Conservation (phyloP, 2,888 invertebrate genomes). For the Agelastica alni region DNA sequence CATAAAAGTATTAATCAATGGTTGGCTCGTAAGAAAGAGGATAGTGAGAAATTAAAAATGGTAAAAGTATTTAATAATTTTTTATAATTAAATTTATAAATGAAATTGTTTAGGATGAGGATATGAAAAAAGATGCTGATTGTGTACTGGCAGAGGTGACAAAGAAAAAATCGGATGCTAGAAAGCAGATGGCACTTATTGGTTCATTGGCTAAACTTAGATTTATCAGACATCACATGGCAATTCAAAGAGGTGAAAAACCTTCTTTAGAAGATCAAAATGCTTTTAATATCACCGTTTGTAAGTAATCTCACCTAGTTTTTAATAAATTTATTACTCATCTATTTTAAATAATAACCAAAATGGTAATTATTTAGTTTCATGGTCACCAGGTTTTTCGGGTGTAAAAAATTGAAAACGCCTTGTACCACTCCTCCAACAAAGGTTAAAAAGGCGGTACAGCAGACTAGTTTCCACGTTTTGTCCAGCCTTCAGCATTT, state of each 20-base stretch:
- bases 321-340: background rate
- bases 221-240: conserved; percentile 65
- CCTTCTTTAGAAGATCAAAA: conserved; percentile 60
- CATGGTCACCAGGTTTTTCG: too few relatives aligned
- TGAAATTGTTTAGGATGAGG: conserved; percentile 58
- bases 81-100: background rate
- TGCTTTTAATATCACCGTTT: conserved; percentile 64
- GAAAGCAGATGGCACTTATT: conserved; percentile 66
- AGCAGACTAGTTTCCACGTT: too few relatives aligned
- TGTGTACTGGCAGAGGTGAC: conserved; percentile 70
- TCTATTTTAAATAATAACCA: too few relatives aligned
- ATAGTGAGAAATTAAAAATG: conserved; percentile 65
- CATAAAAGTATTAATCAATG: conserved; percentile 70
- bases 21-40: conserved; percentile 67
- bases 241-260: conserved; percentile 65
- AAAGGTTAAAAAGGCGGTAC: too few relatives aligned
- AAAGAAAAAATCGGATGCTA: conserved; percentile 71
- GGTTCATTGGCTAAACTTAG: conserved; percentile 68
- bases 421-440: too few relatives aligned
- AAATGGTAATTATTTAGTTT: too few relatives aligned
- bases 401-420: too few relatives aligned
- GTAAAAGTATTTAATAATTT: conserved; percentile 50
- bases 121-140: conserved; percentile 71
- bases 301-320: conserved; percentile 58
- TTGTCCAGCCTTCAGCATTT: too few relatives aligned